Conservation (phyloP, 2,888 invertebrate genomes). For the Plebejus melissa region DNA sequence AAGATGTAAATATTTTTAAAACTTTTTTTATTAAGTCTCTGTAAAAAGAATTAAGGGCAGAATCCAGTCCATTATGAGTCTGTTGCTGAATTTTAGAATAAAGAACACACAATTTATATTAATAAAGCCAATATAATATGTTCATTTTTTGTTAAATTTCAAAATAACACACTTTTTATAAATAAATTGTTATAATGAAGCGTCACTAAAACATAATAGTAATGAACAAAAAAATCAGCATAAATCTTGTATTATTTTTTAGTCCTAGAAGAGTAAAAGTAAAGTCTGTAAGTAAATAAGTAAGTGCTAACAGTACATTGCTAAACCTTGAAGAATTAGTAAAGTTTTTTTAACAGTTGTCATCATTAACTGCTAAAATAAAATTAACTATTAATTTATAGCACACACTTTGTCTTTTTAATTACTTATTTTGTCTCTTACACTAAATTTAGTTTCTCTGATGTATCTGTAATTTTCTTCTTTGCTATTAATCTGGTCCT, state of each 20-base stretch:
- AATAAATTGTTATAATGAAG: background rate
- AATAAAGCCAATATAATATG: constrained; percentile 3
- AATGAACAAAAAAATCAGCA: background rate
- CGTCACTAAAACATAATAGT: background rate
- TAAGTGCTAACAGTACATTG: background rate
- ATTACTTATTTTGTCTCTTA: constrained; percentile 3
- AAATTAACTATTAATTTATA: background rate
- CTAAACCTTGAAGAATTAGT: background rate
- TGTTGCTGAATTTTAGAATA: constrained; percentile 2
- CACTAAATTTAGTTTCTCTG: constrained; percentile 6
- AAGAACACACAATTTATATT: constrained; percentile 9
- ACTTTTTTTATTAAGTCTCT: background rate
- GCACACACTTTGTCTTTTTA: background rate
- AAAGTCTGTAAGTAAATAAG: background rate
- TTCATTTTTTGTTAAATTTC: constrained; percentile 3
- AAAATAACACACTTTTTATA: background rate
- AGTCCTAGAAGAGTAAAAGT: background rate
- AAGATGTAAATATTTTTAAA: background rate
- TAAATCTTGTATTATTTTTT: background rate
- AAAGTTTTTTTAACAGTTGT: background rate
- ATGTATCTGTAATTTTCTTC: constrained; percentile 23
- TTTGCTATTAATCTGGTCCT: constrained; percentile 20
- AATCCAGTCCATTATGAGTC: constrained; percentile 1
- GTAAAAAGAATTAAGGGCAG: background rate
- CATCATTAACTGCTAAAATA: background rate